Evolutionary conservation across 2,888 invertebrate genomes (phyloP).

Genomic region (Troglohyphantes excavatus): DNA sequence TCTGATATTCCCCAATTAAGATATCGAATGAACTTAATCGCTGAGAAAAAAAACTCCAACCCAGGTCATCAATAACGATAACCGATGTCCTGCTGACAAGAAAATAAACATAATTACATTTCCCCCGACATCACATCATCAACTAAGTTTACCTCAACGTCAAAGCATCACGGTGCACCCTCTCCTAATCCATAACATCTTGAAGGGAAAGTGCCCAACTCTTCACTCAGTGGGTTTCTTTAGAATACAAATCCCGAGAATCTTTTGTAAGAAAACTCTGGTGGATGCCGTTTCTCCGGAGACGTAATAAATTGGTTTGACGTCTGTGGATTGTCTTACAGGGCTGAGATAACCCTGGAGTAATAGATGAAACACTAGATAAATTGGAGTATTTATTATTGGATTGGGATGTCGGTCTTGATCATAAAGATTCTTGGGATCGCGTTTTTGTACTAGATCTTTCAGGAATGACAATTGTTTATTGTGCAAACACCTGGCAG

Average conservation of each 20-base stretch:
- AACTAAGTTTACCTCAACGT: background rate
- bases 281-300: background rate
- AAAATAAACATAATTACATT: background rate
- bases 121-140: background rate
- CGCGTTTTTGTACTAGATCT: too few relatives aligned
- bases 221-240: background rate
- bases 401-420: background rate
- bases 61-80: background rate
- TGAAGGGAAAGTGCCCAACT: too few relatives aligned
- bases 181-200: background rate
- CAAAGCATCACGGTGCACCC: background rate
- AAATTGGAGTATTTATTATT: slow-evolving; percentile 3
- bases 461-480: too few relatives aligned
- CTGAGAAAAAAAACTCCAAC: background rate
- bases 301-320: slow-evolving; percentile 1
- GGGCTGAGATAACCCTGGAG: background rate
- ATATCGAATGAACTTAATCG: background rate
- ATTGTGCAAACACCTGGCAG: too few relatives aligned
- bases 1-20: background rate
- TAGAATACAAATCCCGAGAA: background rate
- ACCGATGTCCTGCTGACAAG: background rate
- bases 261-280: background rate
- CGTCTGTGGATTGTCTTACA: background rate
- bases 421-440: background rate
- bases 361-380: background rate